Evolutionary conservation across 2,113 vertebrate species (phyloP).

Genomic region (Tyto alba): DNA sequence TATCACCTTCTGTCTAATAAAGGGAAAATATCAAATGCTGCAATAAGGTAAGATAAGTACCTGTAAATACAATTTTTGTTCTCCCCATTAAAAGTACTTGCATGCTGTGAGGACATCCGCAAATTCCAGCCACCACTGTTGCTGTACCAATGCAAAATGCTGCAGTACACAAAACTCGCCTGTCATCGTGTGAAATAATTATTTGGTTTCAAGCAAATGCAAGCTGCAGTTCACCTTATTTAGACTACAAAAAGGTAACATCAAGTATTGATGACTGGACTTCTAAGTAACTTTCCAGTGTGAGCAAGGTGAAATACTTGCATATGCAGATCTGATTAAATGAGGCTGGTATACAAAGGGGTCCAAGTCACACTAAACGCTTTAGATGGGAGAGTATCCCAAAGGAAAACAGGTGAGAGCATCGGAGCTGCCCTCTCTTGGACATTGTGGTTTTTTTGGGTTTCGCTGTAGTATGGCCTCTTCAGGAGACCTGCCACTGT

Average conservation of each 20-base stretch:
- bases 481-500: background rate
- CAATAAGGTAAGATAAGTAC: background rate
- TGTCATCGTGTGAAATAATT: background rate
- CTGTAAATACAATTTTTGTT: background rate
- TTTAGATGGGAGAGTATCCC: background rate
- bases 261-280: background rate
- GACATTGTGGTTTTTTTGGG: background rate
- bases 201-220: background rate
- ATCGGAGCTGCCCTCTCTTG: background rate
- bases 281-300: background rate
- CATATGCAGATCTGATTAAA: background rate
- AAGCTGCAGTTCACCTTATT: background rate
- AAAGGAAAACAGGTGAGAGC: background rate
- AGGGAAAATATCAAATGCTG: background rate
- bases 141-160: background rate
- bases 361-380: rapidly evolving
- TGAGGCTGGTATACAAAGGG: background rate
- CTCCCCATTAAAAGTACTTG: background rate
- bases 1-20: background rate
- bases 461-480: background rate
- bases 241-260: background rate
- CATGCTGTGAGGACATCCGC: background rate
- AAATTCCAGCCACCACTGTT: background rate
- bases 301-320: background rate
- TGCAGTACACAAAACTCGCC: background rate